phyloP scores from a whole-genome alignment of 2,113 vertebrate species.

The Phocoena sinus region DNA sequence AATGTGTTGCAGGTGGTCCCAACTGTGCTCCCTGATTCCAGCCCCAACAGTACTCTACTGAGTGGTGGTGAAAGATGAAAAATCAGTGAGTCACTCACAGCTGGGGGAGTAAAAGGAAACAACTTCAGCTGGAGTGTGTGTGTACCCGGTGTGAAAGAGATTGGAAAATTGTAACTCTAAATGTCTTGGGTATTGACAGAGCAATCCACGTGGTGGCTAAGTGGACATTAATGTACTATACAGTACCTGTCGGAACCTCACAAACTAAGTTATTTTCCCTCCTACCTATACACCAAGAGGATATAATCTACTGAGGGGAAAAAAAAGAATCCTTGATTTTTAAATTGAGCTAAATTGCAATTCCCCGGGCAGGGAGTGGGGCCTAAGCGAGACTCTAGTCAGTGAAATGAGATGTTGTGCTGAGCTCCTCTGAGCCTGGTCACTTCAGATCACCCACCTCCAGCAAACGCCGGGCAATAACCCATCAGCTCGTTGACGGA shows the following conservation, averaged over 20 bases:
- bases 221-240: constrained; percentile 65
- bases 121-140: constrained; percentile 18
- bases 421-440: background rate
- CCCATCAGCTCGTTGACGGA: background rate
- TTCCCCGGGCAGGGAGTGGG: background rate
- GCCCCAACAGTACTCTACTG: background rate
- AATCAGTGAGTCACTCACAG: constrained; percentile 45
- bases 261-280: constrained; percentile 42
- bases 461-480: background rate
- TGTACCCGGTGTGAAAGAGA: constrained; percentile 37
- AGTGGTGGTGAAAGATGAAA: background rate
- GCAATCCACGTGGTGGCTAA: constrained; percentile 55
- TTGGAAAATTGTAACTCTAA: constrained; percentile 53
- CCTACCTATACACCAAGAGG: constrained; percentile 31
- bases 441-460: background rate
- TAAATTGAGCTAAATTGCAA: constrained; percentile 60
- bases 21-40: background rate
- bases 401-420: background rate
- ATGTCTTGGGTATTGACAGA: constrained; percentile 55
- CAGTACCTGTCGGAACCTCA: constrained; percentile 42
- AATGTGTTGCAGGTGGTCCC: background rate
- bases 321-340: constrained; percentile 54
- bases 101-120: background rate
- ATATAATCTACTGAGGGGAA: constrained; percentile 48
- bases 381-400: background rate